Evolutionary conservation across 2,113 vertebrate species (phyloP), one percentile per base, ranked within the genome.

Genomic region (Paramormyrops kingsleyae): DNA sequence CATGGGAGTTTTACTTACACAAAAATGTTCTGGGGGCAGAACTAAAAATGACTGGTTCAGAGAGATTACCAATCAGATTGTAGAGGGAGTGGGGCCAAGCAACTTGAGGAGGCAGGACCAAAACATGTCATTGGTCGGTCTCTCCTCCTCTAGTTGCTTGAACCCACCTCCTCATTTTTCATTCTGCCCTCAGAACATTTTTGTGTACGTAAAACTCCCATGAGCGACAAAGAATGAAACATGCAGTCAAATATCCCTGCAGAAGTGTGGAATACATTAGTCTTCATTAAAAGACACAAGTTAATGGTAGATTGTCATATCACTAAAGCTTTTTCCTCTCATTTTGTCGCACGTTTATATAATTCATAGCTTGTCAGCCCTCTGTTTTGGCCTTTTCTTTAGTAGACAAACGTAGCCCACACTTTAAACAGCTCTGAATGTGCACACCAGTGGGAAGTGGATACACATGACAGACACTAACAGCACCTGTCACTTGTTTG

Each of bases 261-360:
- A 19, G 47, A 53, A 90, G 89, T 52, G 56, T 87, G 84, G 62
- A 87, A 53, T 90, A 90, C 62, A 77, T 87, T 56, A 27, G 66
- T 39, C 5, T 90, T 53, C 88, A 90, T 88, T 59, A 91, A 44
- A 35, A 91, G 62, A 35, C 89, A 13, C 86, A 52, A 53, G 47
- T 21, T 15, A 87, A 56, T n/a, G 31, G 5, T 15, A 53, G 85
- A 86, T 17, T 50, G 21, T 84, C 83, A 24, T 12, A 70, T 13
- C 1, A 70, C 62, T 35, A 35, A 50, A 52, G 84, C 12, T 39
- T 87, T 46, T 35, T 8, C 12, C 12, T 87, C 24, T 35, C 12
- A 53, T 52, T 56, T 53, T 27, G 17, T 87, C 4, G 3, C 50
- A 53, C 0, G 50, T 53, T 53, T 42, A 83, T 56, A 42, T 39